Evolutionary conservation across 2,797 vertebrate species (phyloP).

Genomic region (Selene dorsalis): DNA sequence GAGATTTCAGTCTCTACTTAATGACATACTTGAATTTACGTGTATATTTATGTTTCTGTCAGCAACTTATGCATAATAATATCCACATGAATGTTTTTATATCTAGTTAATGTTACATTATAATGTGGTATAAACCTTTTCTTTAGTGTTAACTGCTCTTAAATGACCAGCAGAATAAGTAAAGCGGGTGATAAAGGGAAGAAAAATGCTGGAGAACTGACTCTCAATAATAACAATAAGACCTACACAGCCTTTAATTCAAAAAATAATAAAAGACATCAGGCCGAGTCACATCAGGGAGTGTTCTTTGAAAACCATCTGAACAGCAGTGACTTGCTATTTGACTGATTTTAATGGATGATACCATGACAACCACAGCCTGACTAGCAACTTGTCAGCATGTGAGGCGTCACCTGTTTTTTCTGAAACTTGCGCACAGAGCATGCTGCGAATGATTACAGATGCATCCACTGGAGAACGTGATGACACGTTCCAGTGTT

Average conservation of each 20-base stretch:
- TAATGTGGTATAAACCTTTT: not conserved
- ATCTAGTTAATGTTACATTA: not conserved
- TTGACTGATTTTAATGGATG: not conserved
- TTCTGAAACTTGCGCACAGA: not conserved
- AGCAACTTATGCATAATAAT: not conserved
- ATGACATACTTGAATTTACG: not conserved
- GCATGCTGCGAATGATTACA: not conserved
- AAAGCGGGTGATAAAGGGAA: not conserved
- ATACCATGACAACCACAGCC: not conserved
- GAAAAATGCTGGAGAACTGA: not conserved
- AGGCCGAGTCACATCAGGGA: not conserved
- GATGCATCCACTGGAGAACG: not conserved
- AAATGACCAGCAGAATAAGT: not conserved
- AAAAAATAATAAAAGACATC: not conserved
- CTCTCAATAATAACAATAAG: not conserved
- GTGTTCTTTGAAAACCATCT: not conserved
- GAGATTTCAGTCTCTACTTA: not conserved
- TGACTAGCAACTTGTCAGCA: not conserved
- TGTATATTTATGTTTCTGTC: not conserved
- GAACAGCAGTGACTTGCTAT: not conserved
- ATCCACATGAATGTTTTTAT: too few species aligned
- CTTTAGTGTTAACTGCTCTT: not conserved
- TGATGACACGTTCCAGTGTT: not conserved
- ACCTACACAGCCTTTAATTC: not conserved
- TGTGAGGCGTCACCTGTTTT: not conserved